phyloP scores from a whole-genome alignment of 2,888 invertebrate species.

The Xestia rhomboidea region DNA sequence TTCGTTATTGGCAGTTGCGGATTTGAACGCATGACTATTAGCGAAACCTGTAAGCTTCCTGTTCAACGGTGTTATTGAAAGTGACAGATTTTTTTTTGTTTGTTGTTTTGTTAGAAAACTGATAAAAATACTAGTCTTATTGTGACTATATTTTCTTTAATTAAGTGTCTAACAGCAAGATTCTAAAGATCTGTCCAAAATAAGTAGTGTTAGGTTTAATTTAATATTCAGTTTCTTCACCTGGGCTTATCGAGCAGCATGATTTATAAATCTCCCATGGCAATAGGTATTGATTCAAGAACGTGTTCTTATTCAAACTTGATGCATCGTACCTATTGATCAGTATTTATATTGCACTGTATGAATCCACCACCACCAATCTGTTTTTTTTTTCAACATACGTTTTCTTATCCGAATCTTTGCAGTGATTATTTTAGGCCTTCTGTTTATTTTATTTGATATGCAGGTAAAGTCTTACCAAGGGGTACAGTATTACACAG shows the following conservation, averaged over 20 bases:
- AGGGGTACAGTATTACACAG: too few species aligned
- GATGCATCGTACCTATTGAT: slow-evolving; percentile 35
- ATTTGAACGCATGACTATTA: slow-evolving; percentile 57
- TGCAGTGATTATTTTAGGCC: slow-evolving; percentile 58
- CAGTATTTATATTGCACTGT: slow-evolving; percentile 59
- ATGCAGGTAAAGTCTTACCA: slow-evolving; percentile 23
- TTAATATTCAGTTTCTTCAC: too few species aligned
- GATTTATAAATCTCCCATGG: not conserved
- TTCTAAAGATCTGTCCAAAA: not conserved
- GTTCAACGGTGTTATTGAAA: slow-evolving; percentile 23
- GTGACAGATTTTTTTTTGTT: slow-evolving; percentile 24
- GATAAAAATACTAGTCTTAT: not conserved
- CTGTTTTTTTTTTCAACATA: slow-evolving; percentile 36
- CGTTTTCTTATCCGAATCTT: slow-evolving; percentile 59
- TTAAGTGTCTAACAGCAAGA: not conserved
- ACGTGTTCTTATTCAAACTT: slow-evolving; percentile 26
- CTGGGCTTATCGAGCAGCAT: not conserved
- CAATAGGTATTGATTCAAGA: slow-evolving; percentile 6
- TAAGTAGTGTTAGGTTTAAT: not conserved
- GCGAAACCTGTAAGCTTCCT: slow-evolving; percentile 42
- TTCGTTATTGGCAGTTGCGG: slow-evolving; percentile 66
- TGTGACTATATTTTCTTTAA: not conserved
- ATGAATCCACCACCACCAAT: slow-evolving; percentile 34
- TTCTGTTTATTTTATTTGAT: slow-evolving; percentile 49
- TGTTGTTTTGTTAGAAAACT: not conserved